These are phyloP conservation scores for Biston stratarius DNA, from an alignment of 2,888 invertebrate species.

Conservation along the genomic window DNA sequence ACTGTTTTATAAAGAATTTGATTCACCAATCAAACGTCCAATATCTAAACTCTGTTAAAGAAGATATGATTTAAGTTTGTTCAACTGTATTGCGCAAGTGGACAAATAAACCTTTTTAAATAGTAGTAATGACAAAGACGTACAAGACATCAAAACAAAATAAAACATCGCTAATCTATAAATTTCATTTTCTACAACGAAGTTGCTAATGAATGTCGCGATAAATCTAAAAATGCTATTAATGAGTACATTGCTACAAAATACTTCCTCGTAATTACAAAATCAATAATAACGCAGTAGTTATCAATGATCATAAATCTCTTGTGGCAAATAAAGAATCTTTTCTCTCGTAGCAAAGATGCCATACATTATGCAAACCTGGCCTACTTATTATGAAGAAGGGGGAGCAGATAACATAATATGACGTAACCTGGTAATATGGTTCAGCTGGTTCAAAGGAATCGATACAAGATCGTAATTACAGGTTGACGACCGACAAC, in stretches of 20 bases:
- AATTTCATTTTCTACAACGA: background rate
- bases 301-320: background rate
- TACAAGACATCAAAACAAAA: background rate
- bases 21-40: too few species aligned
- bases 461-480: slow-evolving; percentile 52
- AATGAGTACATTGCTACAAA: background rate
- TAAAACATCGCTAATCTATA: background rate
- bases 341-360: background rate
- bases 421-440: slow-evolving; percentile 35
- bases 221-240: background rate
- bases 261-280: background rate
- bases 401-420: slow-evolving; percentile 19
- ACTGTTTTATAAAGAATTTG: too few species aligned
- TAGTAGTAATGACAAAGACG: slow-evolving; percentile 3
- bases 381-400: slow-evolving; percentile 15
- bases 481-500: slow-evolving; percentile 55
- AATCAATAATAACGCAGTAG: background rate
- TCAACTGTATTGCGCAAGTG: slow-evolving; percentile 4
- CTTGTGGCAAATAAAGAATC: background rate
- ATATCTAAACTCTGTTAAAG: too few species aligned
- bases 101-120: slow-evolving; percentile 5
- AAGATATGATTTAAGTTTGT: slow-evolving; percentile 7
- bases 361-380: slow-evolving; percentile 2
- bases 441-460: slow-evolving; percentile 46
- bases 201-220: background rate